phyloP scores from a whole-genome alignment of 2,113 vertebrate species.

The Heteronetta atricapilla region DNA sequence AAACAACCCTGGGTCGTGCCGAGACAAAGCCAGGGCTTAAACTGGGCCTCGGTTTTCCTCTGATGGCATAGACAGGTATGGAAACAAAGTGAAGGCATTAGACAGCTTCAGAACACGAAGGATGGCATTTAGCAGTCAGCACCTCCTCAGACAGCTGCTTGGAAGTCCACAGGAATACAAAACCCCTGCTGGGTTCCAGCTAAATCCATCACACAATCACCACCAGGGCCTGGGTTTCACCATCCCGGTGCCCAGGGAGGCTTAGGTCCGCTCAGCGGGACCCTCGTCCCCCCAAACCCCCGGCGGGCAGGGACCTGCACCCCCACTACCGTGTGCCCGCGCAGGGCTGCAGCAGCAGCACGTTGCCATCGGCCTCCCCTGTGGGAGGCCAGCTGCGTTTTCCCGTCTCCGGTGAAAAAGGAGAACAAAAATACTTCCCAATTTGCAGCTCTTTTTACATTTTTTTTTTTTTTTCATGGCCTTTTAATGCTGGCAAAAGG shows the following conservation, averaged over 20 bases:
- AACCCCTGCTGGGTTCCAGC: background rate
- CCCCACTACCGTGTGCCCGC: rapidly evolving
- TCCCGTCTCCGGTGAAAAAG: background rate
- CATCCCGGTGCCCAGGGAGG: background rate
- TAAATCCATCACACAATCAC: background rate
- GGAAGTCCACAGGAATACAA: background rate
- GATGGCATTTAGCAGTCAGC: background rate
- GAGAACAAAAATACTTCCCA: background rate
- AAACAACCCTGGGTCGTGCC: background rate
- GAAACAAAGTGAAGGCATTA: background rate
- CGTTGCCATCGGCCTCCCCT: background rate
- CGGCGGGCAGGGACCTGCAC: background rate
- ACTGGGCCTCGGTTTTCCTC: background rate
- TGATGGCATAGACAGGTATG: rapidly evolving
- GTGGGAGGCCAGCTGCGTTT: background rate
- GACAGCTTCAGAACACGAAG: background rate
- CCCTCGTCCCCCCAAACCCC: background rate
- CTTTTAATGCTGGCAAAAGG: background rate
- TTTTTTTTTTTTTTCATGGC: background rate
- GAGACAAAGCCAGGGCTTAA: background rate
- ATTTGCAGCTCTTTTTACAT: background rate
- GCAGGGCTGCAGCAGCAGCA: background rate
- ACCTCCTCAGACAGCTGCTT: background rate
- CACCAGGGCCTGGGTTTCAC: background rate
- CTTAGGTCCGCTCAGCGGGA: background rate